phyloP scores from a whole-genome alignment of 2,888 invertebrate genomes.

The Cetonia aurata region DNA sequence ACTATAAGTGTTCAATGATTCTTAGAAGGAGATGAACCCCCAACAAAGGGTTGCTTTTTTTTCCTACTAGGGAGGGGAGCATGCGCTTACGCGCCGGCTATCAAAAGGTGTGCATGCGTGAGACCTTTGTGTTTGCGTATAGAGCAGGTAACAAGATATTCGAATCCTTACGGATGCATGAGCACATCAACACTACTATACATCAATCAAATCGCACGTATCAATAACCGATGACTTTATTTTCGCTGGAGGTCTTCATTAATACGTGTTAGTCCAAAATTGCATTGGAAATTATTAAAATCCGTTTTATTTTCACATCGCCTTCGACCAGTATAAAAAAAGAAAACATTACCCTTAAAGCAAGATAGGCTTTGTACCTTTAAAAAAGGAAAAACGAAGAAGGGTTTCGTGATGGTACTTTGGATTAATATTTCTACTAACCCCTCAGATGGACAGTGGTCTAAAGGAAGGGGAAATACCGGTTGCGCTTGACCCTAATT shows the following conservation, averaged over 20 bases:
- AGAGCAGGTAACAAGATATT: conserved; percentile 60
- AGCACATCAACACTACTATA: conserved; percentile 61
- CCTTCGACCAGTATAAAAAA: conserved; percentile 31
- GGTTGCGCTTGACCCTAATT: conserved; percentile 28
- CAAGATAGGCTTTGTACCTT: conserved; percentile 29
- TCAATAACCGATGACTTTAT: conserved; percentile 57
- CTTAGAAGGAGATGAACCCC: conserved; percentile 42
- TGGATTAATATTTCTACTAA: conserved; percentile 20
- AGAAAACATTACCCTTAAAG: conserved; percentile 21
- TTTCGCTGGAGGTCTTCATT: conserved; percentile 6
- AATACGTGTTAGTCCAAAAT: background rate
- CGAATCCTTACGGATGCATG: conserved; percentile 45
- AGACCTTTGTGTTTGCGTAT: conserved; percentile 61
- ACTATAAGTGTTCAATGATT: conserved; percentile 39
- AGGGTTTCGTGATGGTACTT: conserved; percentile 38
- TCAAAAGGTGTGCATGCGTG: conserved; percentile 62
- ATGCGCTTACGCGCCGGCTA: conserved; percentile 56
- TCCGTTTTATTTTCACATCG: conserved; percentile 22
- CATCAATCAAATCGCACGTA: conserved; percentile 66
- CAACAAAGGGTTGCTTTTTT: conserved; percentile 60
- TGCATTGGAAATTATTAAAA: background rate
- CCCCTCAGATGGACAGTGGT: conserved; percentile 35
- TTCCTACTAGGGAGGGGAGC: conserved; percentile 54
- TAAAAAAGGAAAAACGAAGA: conserved; percentile 26
- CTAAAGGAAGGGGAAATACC: conserved; percentile 33